Conservation (phyloP, 2,797 vertebrate genomes). For the Phylloscopus collybita region DNA sequence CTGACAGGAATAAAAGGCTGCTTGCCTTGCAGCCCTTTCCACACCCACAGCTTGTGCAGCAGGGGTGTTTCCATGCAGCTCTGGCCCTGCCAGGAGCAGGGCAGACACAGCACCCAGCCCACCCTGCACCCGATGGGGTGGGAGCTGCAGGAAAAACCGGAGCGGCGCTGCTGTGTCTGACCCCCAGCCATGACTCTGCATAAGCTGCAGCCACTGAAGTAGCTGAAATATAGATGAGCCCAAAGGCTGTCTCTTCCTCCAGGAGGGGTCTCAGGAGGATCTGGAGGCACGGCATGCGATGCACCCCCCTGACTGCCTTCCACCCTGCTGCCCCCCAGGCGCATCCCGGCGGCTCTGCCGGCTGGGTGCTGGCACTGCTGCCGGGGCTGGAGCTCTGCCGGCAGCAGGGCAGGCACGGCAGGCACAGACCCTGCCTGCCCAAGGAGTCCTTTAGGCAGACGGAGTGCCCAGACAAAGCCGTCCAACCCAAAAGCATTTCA, state of each 20-base stretch:
- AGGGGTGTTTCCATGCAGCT: not conserved
- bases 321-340: not conserved
- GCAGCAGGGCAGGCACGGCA: not conserved
- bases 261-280: not conserved
- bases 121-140: accelerated
- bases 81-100: not conserved
- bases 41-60: not conserved
- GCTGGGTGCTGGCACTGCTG: not conserved
- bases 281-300: not conserved
- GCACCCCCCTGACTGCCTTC: not conserved
- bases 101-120: not conserved
- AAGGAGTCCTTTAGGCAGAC: not conserved
- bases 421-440: not conserved
- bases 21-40: not conserved
- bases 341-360: not conserved
- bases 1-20: not conserved
- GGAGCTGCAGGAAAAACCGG: not conserved
- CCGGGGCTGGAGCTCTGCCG: not conserved
- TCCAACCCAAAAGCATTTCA: not conserved
- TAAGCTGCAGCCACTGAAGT: not conserved
- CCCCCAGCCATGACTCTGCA: not conserved
- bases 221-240: slow-evolving; percentile 56
- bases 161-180: not conserved
- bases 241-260: slow-evolving; percentile 16
- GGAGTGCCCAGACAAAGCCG: not conserved